phyloP scores from a whole-genome alignment of 2,113 vertebrate genomes.

The Phaethon lepturus region DNA sequence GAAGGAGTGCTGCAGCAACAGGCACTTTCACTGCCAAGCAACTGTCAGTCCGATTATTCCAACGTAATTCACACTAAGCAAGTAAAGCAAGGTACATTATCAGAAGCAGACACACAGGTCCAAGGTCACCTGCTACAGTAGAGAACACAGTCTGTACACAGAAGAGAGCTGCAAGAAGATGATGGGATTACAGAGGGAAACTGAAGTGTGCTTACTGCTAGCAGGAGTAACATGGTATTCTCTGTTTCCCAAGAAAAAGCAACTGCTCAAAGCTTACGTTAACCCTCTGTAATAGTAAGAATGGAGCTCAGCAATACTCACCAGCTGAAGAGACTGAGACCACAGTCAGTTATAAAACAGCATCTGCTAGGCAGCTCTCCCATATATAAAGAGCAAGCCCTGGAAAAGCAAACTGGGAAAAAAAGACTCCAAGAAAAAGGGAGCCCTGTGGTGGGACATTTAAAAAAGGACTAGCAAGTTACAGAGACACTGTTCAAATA shows the following conservation, averaged over 20 bases:
- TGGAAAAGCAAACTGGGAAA: conserved; percentile 12
- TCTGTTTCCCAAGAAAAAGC: neutral
- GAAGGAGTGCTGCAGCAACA: neutral
- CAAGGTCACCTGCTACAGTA: neutral
- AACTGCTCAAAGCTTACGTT: neutral
- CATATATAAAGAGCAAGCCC: neutral
- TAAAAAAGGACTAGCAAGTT: neutral
- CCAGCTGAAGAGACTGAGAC: neutral
- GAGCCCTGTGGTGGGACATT: neutral
- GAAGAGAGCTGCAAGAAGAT: neutral
- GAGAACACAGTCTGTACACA: neutral
- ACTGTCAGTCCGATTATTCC: neutral
- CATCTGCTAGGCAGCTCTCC: neutral
- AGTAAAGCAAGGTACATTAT: neutral
- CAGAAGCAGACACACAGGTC: neutral
- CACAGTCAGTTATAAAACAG: neutral
- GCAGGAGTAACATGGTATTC: neutral
- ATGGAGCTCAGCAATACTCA: neutral
- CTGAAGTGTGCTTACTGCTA: neutral
- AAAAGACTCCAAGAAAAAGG: neutral
- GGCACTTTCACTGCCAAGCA: neutral
- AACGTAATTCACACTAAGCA: neutral
- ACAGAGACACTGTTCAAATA: neutral
- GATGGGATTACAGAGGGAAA: neutral
- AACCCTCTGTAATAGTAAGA: neutral